These are phyloP conservation scores for Protonemura montana DNA, from an alignment of 2,888 invertebrate species.

Conservation along the genomic window DNA sequence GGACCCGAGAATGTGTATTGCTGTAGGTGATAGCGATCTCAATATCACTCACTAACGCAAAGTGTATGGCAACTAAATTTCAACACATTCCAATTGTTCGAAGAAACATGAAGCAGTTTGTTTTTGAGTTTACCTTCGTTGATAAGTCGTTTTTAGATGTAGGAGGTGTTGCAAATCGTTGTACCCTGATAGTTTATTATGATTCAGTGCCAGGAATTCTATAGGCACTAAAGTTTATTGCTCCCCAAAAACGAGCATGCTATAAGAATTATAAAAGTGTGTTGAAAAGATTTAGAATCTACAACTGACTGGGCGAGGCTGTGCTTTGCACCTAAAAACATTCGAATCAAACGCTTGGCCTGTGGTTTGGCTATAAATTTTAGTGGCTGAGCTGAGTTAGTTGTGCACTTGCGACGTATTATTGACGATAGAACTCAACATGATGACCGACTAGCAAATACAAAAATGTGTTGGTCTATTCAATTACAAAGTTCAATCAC, in stretches of 20 bases:
- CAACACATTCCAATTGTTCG: not conserved
- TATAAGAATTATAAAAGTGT: constrained; percentile 15
- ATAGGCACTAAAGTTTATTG: constrained; percentile 29
- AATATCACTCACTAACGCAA: not conserved
- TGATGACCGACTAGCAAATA: not conserved
- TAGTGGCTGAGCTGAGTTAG: not conserved
- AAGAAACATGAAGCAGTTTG: not conserved
- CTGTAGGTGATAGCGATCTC: not conserved
- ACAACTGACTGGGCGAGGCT: constrained; percentile 19
- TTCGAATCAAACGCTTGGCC: constrained; percentile 30
- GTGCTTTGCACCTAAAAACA: constrained; percentile 35
- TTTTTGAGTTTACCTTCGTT: not conserved
- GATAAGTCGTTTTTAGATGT: constrained; percentile 8
- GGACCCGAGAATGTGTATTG: not conserved
- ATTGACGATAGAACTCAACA: not conserved
- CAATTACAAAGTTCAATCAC: constrained; percentile 12
- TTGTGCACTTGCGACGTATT: not conserved
- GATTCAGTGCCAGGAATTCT: constrained; percentile 20
- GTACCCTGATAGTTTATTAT: constrained; percentile 26
- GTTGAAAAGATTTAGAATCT: constrained; percentile 19
- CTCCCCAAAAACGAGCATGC: constrained; percentile 14
- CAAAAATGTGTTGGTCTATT: constrained; percentile 12
- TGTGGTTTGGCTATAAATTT: constrained; percentile 35
- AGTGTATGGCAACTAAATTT: not conserved
- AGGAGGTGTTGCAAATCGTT: constrained; percentile 23